phyloP scores from a whole-genome alignment of 2,113 vertebrate species.

The Macquaria ambigua region DNA sequence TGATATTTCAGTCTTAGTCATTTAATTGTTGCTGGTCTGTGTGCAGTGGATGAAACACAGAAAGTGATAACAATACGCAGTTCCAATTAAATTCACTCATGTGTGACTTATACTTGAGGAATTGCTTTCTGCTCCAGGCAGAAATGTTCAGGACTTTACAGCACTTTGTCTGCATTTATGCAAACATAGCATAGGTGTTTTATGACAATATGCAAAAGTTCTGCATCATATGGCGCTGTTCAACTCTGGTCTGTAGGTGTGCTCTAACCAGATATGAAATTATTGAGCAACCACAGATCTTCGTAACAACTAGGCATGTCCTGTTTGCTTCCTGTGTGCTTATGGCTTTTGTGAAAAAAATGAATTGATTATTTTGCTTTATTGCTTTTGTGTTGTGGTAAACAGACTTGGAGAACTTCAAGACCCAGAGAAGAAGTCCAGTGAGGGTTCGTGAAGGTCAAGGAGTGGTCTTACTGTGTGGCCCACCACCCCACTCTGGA shows the following conservation, averaged over 20 bases:
- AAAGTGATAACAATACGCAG: slow-evolving; percentile 81
- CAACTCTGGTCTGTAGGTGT: slow-evolving; percentile 30
- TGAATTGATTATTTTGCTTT: slow-evolving; percentile 42
- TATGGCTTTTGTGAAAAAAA: slow-evolving; percentile 35
- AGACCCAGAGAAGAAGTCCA: slow-evolving; percentile 90
- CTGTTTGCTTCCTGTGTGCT: slow-evolving; percentile 27
- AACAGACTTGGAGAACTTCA: slow-evolving; percentile 96
- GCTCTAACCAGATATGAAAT: slow-evolving; percentile 35
- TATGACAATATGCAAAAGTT: slow-evolving; percentile 32
- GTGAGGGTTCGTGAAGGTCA: slow-evolving; percentile 95
- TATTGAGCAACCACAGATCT: slow-evolving; percentile 28
- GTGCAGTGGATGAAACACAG: slow-evolving; percentile 79
- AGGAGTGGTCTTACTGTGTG: slow-evolving; percentile 95
- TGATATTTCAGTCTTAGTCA: slow-evolving; percentile 78
- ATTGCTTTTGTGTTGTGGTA: slow-evolving; percentile 64
- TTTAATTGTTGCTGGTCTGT: slow-evolving; percentile 81
- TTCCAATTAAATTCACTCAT: slow-evolving; percentile 85
- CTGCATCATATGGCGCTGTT: slow-evolving; percentile 17
- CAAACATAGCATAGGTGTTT: slow-evolving; percentile 51
- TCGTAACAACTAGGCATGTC: slow-evolving; percentile 12
- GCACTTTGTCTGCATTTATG: slow-evolving; percentile 58
- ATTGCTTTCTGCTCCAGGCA: slow-evolving; percentile 79
- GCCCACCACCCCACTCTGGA: slow-evolving; percentile 86
- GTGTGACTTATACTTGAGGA: slow-evolving; percentile 83
- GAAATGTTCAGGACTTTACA: slow-evolving; percentile 64